Conservation (phyloP, 2,888 invertebrate genomes). For the Anoplius nigerrimus region DNA sequence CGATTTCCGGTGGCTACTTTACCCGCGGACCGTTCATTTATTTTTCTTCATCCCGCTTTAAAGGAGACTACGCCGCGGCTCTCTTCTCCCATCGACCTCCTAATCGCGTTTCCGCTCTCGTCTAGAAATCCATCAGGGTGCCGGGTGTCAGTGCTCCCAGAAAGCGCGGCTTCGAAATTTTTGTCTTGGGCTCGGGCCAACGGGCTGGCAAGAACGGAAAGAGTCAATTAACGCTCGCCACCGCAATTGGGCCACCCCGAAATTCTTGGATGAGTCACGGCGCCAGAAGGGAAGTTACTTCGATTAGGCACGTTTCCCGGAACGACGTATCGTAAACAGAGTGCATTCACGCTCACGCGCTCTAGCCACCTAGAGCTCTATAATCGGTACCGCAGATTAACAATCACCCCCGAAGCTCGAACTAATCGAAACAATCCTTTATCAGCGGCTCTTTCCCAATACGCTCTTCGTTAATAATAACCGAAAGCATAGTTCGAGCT, state of each 20-base stretch:
- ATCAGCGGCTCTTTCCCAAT: no score
- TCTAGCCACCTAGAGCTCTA: no score
- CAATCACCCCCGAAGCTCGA: no score
- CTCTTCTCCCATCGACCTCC: background rate
- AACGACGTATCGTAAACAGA: no score
- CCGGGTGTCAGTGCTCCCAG: background rate
- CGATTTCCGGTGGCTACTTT: background rate
- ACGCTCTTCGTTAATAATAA: no score
- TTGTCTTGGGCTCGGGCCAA: conserved; percentile 39
- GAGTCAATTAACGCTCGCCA: conserved; percentile 36
- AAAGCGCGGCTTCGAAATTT: background rate
- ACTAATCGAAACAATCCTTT: no score
- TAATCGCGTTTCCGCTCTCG: conserved; percentile 22
- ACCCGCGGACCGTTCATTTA: no score
- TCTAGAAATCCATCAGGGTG: conserved; percentile 33
- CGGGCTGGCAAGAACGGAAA: conserved; percentile 31
- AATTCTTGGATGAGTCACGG: background rate
- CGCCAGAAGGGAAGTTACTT: background rate
- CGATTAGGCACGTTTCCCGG: background rate
- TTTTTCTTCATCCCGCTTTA: no score
- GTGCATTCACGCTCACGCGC: no score
- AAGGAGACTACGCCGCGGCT: no score
- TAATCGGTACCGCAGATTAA: no score
- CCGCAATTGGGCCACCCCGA: conserved; percentile 37
- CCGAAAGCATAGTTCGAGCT: no score